Conservation (phyloP, 2,797 vertebrate species). For the Morelia viridis region DNA sequence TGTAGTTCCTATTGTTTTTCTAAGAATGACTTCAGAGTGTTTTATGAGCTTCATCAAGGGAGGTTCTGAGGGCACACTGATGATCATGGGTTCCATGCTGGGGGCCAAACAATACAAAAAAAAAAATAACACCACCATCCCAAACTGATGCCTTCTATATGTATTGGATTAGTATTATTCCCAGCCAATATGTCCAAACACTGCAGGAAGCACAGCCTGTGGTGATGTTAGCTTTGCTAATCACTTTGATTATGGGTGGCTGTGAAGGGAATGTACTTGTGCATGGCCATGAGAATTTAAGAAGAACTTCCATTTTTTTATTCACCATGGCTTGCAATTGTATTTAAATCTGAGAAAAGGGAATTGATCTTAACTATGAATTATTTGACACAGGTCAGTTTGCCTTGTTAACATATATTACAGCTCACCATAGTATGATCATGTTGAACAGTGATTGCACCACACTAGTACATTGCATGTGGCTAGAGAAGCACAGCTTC, state of each 20-base stretch:
- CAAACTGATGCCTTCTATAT: neutral
- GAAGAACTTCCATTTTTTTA: neutral
- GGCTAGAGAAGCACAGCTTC: too few species aligned
- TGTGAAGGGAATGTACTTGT: neutral
- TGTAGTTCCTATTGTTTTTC: neutral
- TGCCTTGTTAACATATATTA: too few species aligned
- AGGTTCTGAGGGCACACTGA: neutral
- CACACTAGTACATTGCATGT: too few species aligned
- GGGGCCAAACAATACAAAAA: neutral
- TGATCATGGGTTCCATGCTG: neutral
- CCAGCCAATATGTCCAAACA: neutral
- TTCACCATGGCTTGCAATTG: too few species aligned
- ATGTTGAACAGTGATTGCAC: too few species aligned
- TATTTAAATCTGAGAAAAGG: too few species aligned
- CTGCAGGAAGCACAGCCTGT: neutral
- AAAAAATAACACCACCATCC: neutral
- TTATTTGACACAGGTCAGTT: too few species aligned
- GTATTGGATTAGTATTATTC: neutral
- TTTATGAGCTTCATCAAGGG: neutral
- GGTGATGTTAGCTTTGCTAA: neutral
- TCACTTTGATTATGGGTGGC: neutral
- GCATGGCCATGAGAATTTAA: neutral
- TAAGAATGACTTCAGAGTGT: neutral
- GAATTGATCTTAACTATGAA: too few species aligned
- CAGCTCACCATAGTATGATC: too few species aligned